Evolutionary conservation across 2,888 invertebrate species (phyloP).

Genomic region (Temnothorax ravouxi): DNA sequence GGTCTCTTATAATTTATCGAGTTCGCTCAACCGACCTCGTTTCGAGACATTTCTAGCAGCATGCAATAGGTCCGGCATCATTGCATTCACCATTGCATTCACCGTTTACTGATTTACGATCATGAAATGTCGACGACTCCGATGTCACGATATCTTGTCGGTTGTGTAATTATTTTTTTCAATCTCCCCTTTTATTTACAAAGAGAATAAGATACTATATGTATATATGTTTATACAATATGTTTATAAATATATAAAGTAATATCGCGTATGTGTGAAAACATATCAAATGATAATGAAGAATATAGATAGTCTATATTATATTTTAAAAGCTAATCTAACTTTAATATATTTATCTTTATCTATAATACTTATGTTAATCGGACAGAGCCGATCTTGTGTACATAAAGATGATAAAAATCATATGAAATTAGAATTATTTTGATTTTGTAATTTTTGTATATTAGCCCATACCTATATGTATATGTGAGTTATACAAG

Average conservation of each 20-base stretch:
- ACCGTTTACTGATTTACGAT: conserved; percentile 74
- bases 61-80: conserved; percentile 60
- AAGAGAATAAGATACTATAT: not conserved
- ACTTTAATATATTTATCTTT: not conserved
- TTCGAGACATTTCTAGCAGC: conserved; percentile 65
- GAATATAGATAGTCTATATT: not conserved
- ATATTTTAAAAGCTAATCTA: not conserved
- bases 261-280: not conserved
- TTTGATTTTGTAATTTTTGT: too few relatives aligned
- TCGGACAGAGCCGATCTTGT: not conserved
- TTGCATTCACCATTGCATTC: conserved; percentile 47
- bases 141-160: conserved; percentile 51
- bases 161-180: conserved; percentile 38
- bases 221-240: not conserved
- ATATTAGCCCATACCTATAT: too few relatives aligned
- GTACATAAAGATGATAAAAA: not conserved
- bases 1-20: conserved; percentile 66
- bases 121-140: conserved; percentile 62
- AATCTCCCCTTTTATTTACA: conserved; percentile 33
- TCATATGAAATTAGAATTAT: too few relatives aligned
- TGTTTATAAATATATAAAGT: not conserved
- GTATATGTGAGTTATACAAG: too few relatives aligned
- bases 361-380: not conserved
- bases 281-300: not conserved
- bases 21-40: conserved; percentile 63